Evolutionary conservation across 2,113 vertebrate species (phyloP), one percentile per base, ranked within the genome.

Genomic region (Zapus hudsonius): DNA sequence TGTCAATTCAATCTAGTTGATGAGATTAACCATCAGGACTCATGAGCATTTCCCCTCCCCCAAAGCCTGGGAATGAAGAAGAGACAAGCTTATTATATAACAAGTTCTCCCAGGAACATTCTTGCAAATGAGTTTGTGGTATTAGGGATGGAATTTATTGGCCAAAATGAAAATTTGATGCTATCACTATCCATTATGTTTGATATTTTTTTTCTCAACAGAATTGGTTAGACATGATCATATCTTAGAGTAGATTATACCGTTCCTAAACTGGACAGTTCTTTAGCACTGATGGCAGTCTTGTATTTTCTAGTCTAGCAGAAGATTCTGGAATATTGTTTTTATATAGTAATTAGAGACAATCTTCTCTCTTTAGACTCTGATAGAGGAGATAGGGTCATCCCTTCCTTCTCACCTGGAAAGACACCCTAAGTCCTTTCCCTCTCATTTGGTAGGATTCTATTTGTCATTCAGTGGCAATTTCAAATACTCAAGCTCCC

Each of bases 121-220:
- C 91, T 73, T 57, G 17, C 61, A 44, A 73, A 38, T 42, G 40
- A 76, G 57, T 63, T 76, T 40, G 22, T 73, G 10, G 44, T 57
- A 20, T 9, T 20, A 36, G 63, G 84, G 84, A 33, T 73, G 82
- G 84, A 88, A 82, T 74, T 66, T 79, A 80, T 40, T 63, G 80
- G 61, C 31, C 66, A 80, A 74, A 70, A 88, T 61, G 42, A 83
- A 86, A 86, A 61, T 36, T 23, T 64, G 27, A 2, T 29, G 8
- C 76, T 57, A 84, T 29, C 22, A 20, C 40, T 55, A 69, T 27
- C 3, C 25, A 19, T 64, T 83, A 15, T 57, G 86, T 59, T 86
- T 90, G 67, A 33, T 90, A 3, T 67, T 87, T 38, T 83, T 81
- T 94, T 59, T 84, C 70, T 91, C 52, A 42, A 59, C 25, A 83